Base-by-base conservation (phyloP, 2,888 invertebrate species). In the Colletes collaris region DNA sequence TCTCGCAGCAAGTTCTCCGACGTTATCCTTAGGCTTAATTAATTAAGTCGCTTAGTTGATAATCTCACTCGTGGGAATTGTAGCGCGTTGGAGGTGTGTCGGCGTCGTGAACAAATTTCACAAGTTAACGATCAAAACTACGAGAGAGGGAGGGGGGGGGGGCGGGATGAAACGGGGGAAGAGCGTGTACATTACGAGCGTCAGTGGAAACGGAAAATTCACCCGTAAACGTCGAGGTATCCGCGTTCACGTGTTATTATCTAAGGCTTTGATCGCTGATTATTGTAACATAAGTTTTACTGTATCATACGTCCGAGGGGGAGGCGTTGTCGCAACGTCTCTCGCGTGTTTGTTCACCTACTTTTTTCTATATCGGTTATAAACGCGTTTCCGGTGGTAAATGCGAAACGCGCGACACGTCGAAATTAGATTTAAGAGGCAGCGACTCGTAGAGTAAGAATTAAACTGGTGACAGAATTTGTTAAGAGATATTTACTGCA, bases 401-500 rank as follows among this genome's bases (percentile, higher is more conserved):
- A 46, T 10, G 40, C 10, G 44, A 46, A 46, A 46, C 44, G 3
- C 44, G 10, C 5, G 40, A n/a, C 40, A 13, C 46, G 35, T 35
- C 35, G 16, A 6, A 27, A 27, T 37, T 7, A 50, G 55, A 62
- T 75, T 55, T 40, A 66, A 40, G 8, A n/a, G 35, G 27, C 19
- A n/a, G 35, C 50, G 8, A 13, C 27, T 56, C 10, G 63, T 58
- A 63, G 44, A 49, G 56, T 83, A 76, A 58, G 46, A 46, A 16
- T 53, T 65, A 55, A 53, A 81, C 40, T 64, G 79, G 49, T 76
- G 79, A 71, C 56, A 79, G 67, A 69, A 55, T 16, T 78, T 72
- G 62, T 70, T 65, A 70, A 56, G 59, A 46, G 59, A 68, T 79
- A 79, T 79, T 83, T 79, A 76, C 68, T 76, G 82, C 82, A 76